Evolutionary conservation across 2,797 vertebrate genomes (phyloP).

Genomic region (Lepus oiostolus): DNA sequence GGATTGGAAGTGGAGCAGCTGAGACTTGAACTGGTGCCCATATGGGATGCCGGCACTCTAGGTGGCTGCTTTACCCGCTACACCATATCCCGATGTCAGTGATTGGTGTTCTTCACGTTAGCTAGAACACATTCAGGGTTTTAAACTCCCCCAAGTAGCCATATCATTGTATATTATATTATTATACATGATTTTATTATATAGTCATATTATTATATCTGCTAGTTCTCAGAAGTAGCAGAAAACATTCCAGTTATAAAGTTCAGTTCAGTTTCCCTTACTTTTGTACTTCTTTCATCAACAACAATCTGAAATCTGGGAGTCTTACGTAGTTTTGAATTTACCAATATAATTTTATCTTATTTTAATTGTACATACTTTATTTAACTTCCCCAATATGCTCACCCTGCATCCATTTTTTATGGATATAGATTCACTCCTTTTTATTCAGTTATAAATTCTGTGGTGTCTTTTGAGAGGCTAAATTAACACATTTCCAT

Average conservation of each 20-base stretch:
- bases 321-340: background rate
- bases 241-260: background rate
- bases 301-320: background rate
- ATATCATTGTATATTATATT: no score
- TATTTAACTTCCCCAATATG: background rate
- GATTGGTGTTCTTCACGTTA: no score
- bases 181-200: background rate
- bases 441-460: background rate
- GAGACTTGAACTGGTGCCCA: no score
- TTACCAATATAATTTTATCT: background rate
- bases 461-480: background rate
- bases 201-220: background rate
- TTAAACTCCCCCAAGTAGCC: no score
- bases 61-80: no score
- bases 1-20: no score
- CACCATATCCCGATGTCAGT: no score
- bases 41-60: no score
- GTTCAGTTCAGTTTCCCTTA: background rate
- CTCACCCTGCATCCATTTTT: background rate
- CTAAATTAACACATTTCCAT: background rate
- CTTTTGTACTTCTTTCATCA: background rate
- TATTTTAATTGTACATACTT: background rate
- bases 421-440: background rate
- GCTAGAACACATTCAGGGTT: no score
- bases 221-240: background rate